Percentiles rank a stretch among this genome's conserved stretches.
Conservation (phyloP, 2,888 invertebrate species). For the Andrena bucephala region DNA sequence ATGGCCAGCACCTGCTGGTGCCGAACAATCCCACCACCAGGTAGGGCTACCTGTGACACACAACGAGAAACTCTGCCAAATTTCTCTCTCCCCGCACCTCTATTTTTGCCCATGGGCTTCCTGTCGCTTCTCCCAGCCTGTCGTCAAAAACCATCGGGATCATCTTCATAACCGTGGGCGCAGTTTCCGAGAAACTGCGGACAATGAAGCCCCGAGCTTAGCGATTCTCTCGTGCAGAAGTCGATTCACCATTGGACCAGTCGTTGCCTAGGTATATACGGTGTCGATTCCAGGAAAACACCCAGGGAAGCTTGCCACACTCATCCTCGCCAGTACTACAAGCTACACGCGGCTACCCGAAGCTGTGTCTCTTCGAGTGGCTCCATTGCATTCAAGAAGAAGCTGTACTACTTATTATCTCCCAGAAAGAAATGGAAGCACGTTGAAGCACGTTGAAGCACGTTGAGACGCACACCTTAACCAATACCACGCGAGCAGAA, state of each 20-base stretch:
- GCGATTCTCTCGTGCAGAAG: conserved; percentile 14
- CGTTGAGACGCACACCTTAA: too few species aligned
- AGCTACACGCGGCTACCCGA: not conserved
- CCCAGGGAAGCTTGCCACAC: not conserved
- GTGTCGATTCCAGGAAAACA: not conserved
- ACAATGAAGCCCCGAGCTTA: conserved; percentile 27
- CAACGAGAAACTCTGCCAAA: conserved; percentile 48
- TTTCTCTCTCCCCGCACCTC: conserved; percentile 17
- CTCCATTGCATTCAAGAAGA: too few species aligned
- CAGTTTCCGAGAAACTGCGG: conserved; percentile 39
- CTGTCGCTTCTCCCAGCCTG: not conserved
- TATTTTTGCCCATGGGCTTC: not conserved
- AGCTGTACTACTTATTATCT: too few species aligned
- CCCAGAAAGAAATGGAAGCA: too few species aligned
- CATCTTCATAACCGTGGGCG: conserved; percentile 52
- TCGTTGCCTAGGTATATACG: not conserved
- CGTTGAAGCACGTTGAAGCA: too few species aligned
- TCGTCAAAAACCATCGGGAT: conserved; percentile 49
- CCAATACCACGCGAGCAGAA: too few species aligned
- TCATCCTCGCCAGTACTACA: too few species aligned
- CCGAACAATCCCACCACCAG: conserved; percentile 63
- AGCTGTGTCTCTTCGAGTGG: not conserved
- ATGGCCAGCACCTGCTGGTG: conserved; percentile 76
- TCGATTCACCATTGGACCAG: conserved; percentile 5
- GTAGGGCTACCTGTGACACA: conserved; percentile 54